Base-by-base conservation (phyloP, 1,140 invertebrate species). In the Zaprionus camerounensis region DNA sequence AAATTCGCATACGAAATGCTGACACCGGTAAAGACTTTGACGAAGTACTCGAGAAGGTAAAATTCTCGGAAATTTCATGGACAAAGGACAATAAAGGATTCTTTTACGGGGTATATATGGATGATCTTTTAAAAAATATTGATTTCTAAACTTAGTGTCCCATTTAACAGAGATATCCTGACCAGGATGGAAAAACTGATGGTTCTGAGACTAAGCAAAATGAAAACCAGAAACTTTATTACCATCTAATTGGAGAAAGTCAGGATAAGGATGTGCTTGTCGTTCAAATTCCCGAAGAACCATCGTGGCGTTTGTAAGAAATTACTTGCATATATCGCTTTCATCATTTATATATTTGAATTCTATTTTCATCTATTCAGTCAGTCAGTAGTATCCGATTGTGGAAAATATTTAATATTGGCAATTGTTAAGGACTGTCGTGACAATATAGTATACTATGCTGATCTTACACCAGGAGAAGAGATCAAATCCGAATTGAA, bases 81-180 rank as follows among this genome's bases (percentile, higher is more conserved):
- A 98, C 98, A 41, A 97, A 98, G 87, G 98, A 99, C 92, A 96
- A 99, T 92, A 95, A 96, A 83, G 99, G 98, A 61, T 94, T 99
- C 65, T 99, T 99, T 93, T 99, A 99, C 94, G 97, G 97, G 77
- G 97, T 97, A 94, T 97, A 94, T 94, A 93, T 93, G 0, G 31
- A 34, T 34, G 9, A 12, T 9, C 7, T 7, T 38, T 17, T 5
- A 13, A 6, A 0, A 41, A 36, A 26, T 55, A 26, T 38, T 36
- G 12, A 36, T 46, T 9, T 24, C 17, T 44, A 15, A 5, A 22
- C 9, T 44, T 41, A 51, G 17, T 11, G 15, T 56, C 1, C 11
- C 11, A 41, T 41, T 72, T 1, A n/a, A 69, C 24, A 90, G 82
- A 78, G 80, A 65, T 94, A 94, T 94, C 96, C 97, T 17, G 95